Evolutionary conservation across 2,113 vertebrate genomes (phyloP).

Genomic region (Rhegmatorhina hoffmannsi): DNA sequence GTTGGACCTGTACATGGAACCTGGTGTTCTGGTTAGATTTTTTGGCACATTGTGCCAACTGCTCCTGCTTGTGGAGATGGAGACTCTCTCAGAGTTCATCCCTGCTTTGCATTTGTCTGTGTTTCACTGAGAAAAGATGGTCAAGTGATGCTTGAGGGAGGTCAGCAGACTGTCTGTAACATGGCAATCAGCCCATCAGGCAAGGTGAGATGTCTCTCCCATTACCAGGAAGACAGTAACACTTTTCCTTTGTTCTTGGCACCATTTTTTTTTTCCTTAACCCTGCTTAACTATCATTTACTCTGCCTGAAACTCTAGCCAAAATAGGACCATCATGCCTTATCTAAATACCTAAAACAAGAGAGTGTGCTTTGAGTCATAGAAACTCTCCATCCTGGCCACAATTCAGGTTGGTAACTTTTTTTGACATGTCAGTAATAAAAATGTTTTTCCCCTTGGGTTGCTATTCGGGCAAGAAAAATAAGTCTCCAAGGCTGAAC

Average conservation of each 20-base stretch:
- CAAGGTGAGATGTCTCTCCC: neutral
- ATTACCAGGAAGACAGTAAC: neutral
- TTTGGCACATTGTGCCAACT: neutral
- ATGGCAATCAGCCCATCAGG: neutral
- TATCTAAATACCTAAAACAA: neutral
- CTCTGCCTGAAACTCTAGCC: neutral
- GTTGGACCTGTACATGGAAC: neutral
- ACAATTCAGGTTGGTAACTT: fast-evolving
- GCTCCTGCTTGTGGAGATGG: neutral
- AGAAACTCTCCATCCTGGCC: neutral
- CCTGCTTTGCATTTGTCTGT: neutral
- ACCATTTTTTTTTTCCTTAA: too few species aligned
- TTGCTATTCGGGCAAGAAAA: neutral
- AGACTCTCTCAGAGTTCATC: neutral
- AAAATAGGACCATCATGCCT: neutral
- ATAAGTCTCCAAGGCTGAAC: neutral
- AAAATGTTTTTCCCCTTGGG: neutral
- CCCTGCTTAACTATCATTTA: neutral
- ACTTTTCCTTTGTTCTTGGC: neutral
- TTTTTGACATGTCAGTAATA: neutral
- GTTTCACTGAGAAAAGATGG: neutral
- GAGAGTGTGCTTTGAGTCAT: neutral
- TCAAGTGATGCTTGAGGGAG: neutral
- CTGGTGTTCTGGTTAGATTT: neutral
- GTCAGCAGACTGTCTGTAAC: neutral